phyloP scores from a whole-genome alignment of 2,797 vertebrate genomes.

The Delichon dasypus region DNA sequence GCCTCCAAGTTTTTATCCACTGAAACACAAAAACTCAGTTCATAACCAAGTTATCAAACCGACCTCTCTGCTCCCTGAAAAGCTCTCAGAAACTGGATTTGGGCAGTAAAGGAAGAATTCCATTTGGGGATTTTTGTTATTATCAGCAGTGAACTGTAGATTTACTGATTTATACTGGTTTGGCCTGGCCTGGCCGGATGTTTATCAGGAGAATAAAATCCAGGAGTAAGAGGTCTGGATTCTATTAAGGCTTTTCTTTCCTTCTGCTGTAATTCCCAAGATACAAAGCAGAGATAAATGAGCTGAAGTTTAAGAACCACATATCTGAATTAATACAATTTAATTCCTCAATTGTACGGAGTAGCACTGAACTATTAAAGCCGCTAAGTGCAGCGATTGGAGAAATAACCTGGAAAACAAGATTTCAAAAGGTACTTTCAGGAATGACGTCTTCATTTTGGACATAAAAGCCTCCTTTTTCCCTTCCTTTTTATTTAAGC shows the following conservation, averaged over 20 bases:
- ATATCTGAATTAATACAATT: not conserved
- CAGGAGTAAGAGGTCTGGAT: slow-evolving; percentile 3
- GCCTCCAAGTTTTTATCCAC: not conserved
- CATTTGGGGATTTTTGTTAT: not conserved
- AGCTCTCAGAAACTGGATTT: not conserved
- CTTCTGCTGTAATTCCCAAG: not conserved
- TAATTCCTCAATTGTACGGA: not conserved
- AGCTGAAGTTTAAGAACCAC: not conserved
- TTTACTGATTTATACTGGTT: not conserved
- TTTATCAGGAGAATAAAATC: slow-evolving; percentile 11
- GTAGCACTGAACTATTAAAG: not conserved
- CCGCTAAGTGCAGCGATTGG: not conserved
- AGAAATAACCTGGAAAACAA: not conserved
- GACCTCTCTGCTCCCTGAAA: not conserved
- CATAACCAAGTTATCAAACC: not conserved
- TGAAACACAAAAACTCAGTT: not conserved
- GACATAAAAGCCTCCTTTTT: not conserved
- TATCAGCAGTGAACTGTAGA: not conserved
- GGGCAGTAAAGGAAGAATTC: not conserved
- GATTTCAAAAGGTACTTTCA: not conserved
- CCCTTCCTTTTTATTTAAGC: not conserved
- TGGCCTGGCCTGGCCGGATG: not conserved
- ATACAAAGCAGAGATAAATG: not conserved
- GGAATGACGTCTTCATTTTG: not conserved
- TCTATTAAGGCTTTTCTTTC: slow-evolving; percentile 13